Evolutionary conservation across 2,797 vertebrate genomes (phyloP), one percentile per base, ranked within the genome.

Genomic region (Danio aesculapii): DNA sequence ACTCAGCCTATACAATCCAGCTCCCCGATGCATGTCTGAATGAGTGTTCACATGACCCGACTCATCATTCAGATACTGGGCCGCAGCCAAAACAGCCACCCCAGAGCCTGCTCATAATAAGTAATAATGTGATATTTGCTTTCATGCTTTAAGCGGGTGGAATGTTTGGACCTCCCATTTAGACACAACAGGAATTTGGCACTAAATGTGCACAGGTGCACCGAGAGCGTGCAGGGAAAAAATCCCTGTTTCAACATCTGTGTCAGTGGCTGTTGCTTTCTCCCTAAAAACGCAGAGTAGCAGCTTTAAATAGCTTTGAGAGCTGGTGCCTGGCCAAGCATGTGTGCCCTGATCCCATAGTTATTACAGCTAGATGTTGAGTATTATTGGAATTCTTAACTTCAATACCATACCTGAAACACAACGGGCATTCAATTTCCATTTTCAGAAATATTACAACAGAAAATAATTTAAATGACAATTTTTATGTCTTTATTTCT

Each of bases 121-220:
- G 87, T 88, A 92, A 92, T 92, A 92, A 92, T 89, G 88, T 90
- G 91, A 92, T 90, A 93, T 93, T 93, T 93, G 90, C 90, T 91
- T 92, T 92, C 88, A 91, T 90, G 91, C 89, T 89, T 87, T 89
- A 88, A 91, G 87, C 90, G 88, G 88, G 79, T 85, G 91, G 90
- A 92, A 91, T 91, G 92, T 93, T 85, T 93, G 92, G 93, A 93
- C 93, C 92, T 93, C 93, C 94, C 90, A 92, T 92, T 92, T 91
- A 92, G 92, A 89, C 92, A 91, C 92, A 91, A 93, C 91, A 88
- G 93, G 93, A 93, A 90, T 87, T 94, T 94, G 94, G 93, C 93
- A 93, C 89, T 9, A 83, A 92, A 84, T 89, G 86, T 75, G 87
- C 92, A 93, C 94, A 94, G 94, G 93, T 95, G 94, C 92, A 85